A percentile compares a stretch with the other conserved stretches of the same genome.
phyloP scores from a whole-genome alignment of 1,140 invertebrate genomes.

The Hycleus cichorii region DNA sequence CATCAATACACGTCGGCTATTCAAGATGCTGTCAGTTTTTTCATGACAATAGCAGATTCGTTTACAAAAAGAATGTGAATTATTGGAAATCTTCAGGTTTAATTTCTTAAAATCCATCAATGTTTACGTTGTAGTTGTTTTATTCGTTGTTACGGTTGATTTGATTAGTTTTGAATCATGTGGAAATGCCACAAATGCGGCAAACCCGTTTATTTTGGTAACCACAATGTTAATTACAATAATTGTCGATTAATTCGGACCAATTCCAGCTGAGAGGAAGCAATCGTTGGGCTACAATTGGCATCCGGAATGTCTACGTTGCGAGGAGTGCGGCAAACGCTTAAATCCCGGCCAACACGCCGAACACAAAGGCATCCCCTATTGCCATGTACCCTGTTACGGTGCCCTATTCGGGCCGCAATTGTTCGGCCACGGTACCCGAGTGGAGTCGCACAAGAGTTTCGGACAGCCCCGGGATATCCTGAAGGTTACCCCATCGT shows the following conservation, averaged over 20 bases:
- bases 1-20: no score
- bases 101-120: no score
- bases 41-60: no score
- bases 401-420: slow-evolving; percentile 80
- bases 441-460: slow-evolving; percentile 79
- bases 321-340: slow-evolving; percentile 86
- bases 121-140: no score
- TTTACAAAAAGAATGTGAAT: no score
- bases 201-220: slow-evolving; percentile 81
- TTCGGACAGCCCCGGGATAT: slow-evolving; percentile 62
- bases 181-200: slow-evolving; percentile 84
- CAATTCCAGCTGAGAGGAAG: slow-evolving; percentile 71
- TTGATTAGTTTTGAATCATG: slow-evolving; percentile 44
- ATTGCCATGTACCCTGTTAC: slow-evolving; percentile 87
- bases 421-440: slow-evolving; percentile 78
- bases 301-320: slow-evolving; percentile 85
- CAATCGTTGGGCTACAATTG: slow-evolving; percentile 88
- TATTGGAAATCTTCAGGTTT: no score
- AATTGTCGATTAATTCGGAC: neutral
- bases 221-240: neutral
- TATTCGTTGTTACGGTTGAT: no score
- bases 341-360: slow-evolving; percentile 83
- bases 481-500: slow-evolving; percentile 39
- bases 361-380: slow-evolving; percentile 87
- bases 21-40: no score